Evolutionary conservation across 2,113 vertebrate genomes (phyloP).

Genomic region (Lepus timidus): DNA sequence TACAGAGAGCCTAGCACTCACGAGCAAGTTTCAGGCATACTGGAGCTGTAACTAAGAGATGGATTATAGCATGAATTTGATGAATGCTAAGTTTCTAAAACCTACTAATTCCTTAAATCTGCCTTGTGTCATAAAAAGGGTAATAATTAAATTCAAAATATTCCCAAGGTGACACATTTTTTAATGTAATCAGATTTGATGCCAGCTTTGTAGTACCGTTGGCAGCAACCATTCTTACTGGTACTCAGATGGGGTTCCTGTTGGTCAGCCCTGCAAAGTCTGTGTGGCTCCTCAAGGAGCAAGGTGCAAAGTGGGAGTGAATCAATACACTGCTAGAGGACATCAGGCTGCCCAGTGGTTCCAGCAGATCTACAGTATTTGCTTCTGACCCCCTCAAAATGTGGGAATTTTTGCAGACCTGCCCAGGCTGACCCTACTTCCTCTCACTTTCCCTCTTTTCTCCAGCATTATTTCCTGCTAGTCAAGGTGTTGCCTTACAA

Average conservation of each 20-base stretch:
- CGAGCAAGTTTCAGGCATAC: not conserved
- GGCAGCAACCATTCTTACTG: not conserved
- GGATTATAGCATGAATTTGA: not conserved
- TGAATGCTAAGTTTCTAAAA: slow-evolving; percentile 44
- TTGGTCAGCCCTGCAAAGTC: not conserved
- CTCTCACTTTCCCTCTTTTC: too few relatives aligned
- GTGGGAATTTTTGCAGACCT: not conserved
- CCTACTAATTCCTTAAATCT: not conserved
- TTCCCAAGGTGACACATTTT: not conserved
- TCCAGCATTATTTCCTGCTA: not conserved
- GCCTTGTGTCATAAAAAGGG: not conserved
- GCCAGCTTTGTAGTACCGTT: not conserved
- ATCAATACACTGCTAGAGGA: not conserved
- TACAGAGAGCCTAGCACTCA: slow-evolving; percentile 59
- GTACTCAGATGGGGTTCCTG: not conserved
- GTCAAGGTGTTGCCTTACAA: not conserved
- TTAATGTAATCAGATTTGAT: not conserved
- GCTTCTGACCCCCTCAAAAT: not conserved
- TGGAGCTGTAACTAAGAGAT: not conserved
- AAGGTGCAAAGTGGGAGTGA: not conserved
- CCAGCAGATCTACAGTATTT: not conserved
- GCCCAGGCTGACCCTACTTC: not conserved
- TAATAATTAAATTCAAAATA: not conserved
- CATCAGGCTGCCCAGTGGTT: not conserved
- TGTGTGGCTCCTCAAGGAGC: not conserved